These are phyloP conservation scores for Ammodytes marinus DNA, from an alignment of 2,113 vertebrate species.

Conservation along the genomic window DNA sequence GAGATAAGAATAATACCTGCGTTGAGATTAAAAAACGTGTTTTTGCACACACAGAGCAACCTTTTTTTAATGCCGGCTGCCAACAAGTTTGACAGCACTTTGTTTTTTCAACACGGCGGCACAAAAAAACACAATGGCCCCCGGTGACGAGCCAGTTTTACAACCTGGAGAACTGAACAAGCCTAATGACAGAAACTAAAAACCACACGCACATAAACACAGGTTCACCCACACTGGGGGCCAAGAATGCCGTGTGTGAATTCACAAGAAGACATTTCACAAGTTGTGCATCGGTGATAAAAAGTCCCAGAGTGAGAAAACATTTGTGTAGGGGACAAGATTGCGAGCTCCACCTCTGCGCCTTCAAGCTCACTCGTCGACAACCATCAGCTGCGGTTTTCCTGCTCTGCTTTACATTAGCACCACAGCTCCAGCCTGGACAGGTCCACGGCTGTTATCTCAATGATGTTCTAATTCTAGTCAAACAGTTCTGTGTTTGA, in stretches of 20 bases:
- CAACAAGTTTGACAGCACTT: slow-evolving; percentile 53
- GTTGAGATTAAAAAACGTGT: slow-evolving; percentile 53
- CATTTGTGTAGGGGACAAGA: slow-evolving; percentile 57
- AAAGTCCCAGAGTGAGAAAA: slow-evolving; percentile 57
- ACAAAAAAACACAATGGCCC: slow-evolving; percentile 48
- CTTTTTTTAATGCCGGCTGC: slow-evolving; percentile 50
- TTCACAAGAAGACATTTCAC: slow-evolving; percentile 68
- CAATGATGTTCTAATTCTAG: slow-evolving; percentile 89
- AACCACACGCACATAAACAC: slow-evolving; percentile 48
- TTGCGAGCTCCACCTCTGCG: slow-evolving; percentile 58
- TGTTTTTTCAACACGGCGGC: slow-evolving; percentile 42
- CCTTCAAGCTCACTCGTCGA: slow-evolving; percentile 21
- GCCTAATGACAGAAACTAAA: slow-evolving; percentile 52
- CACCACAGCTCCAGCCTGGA: slow-evolving; percentile 71
- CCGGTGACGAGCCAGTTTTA: slow-evolving; percentile 63
- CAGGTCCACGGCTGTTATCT: slow-evolving; percentile 86
- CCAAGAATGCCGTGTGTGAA: slow-evolving; percentile 23
- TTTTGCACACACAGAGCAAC: slow-evolving; percentile 44
- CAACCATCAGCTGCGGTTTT: slow-evolving; percentile 41
- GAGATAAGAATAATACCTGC: slow-evolving; percentile 66
- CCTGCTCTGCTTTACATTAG: slow-evolving; percentile 72
- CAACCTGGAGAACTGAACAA: slow-evolving; percentile 44
- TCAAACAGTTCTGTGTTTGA: slow-evolving; percentile 89
- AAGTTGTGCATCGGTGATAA: slow-evolving; percentile 61
- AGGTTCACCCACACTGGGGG: slow-evolving; percentile 19